Base-by-base conservation (phyloP, 2,797 vertebrate genomes). In the Clamator glandarius region DNA sequence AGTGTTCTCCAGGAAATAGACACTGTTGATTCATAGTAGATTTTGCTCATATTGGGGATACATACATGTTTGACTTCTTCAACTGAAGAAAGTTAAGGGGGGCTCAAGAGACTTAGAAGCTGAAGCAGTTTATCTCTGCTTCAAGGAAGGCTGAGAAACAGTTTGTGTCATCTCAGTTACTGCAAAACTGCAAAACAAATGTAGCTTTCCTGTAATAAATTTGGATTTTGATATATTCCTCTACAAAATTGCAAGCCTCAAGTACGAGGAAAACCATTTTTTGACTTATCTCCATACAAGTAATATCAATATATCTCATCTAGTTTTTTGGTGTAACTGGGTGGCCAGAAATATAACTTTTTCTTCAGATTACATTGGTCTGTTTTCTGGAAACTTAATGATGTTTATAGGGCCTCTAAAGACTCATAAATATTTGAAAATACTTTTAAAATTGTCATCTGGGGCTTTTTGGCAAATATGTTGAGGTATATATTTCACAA, bases 381-480 rank as follows among this genome's bases (percentile, higher is more conserved):
- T 92, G 83, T 86, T 94, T 94, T 86, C 79, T 95, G 78, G 58
- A 92, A 92, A 92, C 51, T 14, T 54, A 84, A 57, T 66, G n/a
- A 41, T 78, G 75, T 95, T 95, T 92, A 89, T 61, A 79, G 48
- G 77, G 68, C 67, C 90, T 54, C 75, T 13, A 72, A 87, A 91
- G 91, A 85, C 55, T 18, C 78, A 90, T 91, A 96, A 95, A 89
- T 94, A 95, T 78, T 84, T 96, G 86, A 83, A 95, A 96, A 92
- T 75, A 84, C 84, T 95, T 95, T 78, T 31, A 57, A 78, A 92
- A 77, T 90, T 3, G 59, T 95, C 80, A 95, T 95, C 83, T 94
- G 69, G 82, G 54, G 33, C 57, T 89, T 86, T 87, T 92, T 94
- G 93, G 92, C 89, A 75, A 78, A 58, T 78, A 4, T 51, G 66